These are phyloP conservation scores for Agrochola circellaris DNA, from an alignment of 2,888 invertebrate genomes.

Conservation along the genomic window DNA sequence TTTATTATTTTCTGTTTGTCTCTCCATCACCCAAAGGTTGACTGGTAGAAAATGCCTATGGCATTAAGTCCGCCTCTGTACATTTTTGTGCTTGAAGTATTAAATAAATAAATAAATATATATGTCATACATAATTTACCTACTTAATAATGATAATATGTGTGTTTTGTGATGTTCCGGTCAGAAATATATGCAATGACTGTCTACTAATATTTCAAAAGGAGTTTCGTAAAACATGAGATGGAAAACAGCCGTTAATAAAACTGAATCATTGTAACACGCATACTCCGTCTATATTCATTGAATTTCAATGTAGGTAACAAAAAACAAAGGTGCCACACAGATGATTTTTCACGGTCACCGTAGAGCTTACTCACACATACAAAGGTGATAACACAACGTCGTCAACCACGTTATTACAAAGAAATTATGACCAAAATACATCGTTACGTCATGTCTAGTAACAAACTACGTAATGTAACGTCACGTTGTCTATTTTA, in stretches of 20 bases:
- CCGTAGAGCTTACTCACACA: conserved; percentile 38
- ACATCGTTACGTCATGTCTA: conserved; percentile 52
- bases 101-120: too few species aligned
- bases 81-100: too few species aligned
- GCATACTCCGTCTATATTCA: conserved; percentile 18
- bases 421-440: conserved; percentile 57
- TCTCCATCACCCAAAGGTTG: too few species aligned
- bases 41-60: too few species aligned
- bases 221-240: neutral
- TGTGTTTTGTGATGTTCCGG: neutral
- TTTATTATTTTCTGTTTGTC: too few species aligned
- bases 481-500: conserved; percentile 40
- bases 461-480: conserved; percentile 44
- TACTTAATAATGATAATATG: neutral
- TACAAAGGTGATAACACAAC: conserved; percentile 32
- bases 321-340: conserved; percentile 52
- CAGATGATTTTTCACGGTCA: conserved; percentile 65
- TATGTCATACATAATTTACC: too few species aligned
- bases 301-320: conserved; percentile 42
- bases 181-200: neutral
- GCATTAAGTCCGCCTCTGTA: too few species aligned
- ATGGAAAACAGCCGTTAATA: conserved; percentile 9
- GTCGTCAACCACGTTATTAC: conserved; percentile 35
- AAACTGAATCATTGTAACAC: conserved; percentile 27
- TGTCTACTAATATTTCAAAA: conserved; percentile 1